phyloP scores from a whole-genome alignment of 2,888 invertebrate species.

The Stramonita haemastoma region DNA sequence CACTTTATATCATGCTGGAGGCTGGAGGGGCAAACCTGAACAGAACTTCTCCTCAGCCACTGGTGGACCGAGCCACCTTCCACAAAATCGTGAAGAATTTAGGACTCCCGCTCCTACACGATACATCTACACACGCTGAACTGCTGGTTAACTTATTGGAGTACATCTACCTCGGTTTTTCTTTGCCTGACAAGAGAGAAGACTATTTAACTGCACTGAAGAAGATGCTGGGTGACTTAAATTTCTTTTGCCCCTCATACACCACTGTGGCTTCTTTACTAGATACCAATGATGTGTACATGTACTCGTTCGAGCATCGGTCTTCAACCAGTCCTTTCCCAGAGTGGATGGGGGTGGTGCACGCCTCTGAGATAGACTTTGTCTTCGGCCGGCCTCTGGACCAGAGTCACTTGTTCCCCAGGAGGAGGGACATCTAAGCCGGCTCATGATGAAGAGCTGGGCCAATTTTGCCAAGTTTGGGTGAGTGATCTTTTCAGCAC shows the following conservation, averaged over 20 bases:
- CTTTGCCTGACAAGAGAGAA: background rate
- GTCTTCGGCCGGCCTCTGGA: conserved; percentile 77
- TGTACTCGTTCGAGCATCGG: conserved; percentile 62
- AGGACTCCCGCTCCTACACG: background rate
- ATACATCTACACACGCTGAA: background rate
- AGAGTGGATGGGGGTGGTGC: conserved; percentile 68
- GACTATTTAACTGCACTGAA: background rate
- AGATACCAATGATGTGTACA: conserved; percentile 47
- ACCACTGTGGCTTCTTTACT: background rate
- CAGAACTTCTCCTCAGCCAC: background rate
- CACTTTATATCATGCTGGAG: conserved; percentile 43
- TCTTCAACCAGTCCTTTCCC: conserved; percentile 59
- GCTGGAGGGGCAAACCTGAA: conserved; percentile 39
- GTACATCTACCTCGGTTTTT: background rate
- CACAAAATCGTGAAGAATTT: background rate
- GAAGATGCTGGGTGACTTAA: background rate
- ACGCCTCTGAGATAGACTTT: conserved; percentile 71
- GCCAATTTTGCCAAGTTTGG: conserved; percentile 95
- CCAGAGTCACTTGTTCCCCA: conserved; percentile 82
- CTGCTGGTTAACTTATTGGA: background rate
- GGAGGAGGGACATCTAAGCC: conserved; percentile 89
- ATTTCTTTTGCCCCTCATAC: background rate
- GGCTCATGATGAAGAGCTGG: conserved; percentile 94
- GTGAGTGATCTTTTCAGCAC: conserved; percentile 79
- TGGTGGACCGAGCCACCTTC: background rate